Evolutionary conservation across 30 jellyfish, hydroid and myxozoan genomes (phyloP).

Genomic region (Sanderia malayensis): DNA sequence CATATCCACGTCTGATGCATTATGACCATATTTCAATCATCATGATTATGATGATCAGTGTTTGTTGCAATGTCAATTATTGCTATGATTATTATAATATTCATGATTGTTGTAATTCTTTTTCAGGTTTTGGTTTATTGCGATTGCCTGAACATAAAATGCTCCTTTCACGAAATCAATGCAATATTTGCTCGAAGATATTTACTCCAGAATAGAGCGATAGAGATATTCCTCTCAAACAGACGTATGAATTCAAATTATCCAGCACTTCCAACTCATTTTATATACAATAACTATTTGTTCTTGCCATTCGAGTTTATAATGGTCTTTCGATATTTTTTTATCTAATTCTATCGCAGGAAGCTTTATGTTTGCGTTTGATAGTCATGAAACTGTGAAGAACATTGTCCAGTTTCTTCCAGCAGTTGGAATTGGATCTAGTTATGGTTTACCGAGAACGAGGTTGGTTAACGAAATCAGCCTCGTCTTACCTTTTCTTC

Average conservation of each 20-base stretch:
- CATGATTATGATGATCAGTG: background rate
- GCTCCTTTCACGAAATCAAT: constrained; percentile 73
- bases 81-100: background rate
- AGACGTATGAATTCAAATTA: no score
- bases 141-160: constrained; percentile 86
- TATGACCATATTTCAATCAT: no score
- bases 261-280: no score
- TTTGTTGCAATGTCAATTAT: background rate
- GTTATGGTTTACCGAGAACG: constrained; percentile 82
- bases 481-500: no score
- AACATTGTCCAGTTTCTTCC: constrained; percentile 79
- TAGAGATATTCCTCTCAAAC: constrained; percentile 75
- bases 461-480: no score
- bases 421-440: constrained; percentile 85
- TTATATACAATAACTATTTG: no score
- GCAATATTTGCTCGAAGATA: constrained; percentile 75
- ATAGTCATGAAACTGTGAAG: constrained; percentile 81
- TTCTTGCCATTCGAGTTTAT: no score
- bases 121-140: constrained; percentile 68
- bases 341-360: no score
- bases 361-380: constrained; percentile 89
- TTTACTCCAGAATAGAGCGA: constrained; percentile 84
- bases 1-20: background rate
- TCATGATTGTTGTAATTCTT: background rate
- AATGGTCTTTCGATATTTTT: no score